phyloP scores from a whole-genome alignment of 1,140 invertebrate species.

The Dinoponera quadriceps region DNA sequence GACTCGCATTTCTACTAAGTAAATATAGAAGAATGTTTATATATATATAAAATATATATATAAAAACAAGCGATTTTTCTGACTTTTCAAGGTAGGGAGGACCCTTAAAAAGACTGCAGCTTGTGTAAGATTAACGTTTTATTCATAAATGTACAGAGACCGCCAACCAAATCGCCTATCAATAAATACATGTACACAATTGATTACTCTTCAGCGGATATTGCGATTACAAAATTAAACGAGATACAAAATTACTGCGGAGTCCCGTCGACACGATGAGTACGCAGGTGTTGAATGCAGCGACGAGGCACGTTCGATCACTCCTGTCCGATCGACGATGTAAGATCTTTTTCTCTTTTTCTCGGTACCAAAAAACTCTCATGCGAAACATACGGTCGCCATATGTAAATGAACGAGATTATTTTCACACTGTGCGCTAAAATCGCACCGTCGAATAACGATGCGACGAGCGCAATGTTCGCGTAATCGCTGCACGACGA shows the following conservation, averaged over 20 bases:
- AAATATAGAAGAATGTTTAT: too few relatives aligned
- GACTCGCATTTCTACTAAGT: too few relatives aligned
- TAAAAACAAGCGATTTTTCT: too few relatives aligned
- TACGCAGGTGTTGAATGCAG: conserved; percentile 45
- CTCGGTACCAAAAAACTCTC: background rate
- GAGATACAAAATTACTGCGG: conserved; percentile 67
- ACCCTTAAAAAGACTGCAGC: background rate
- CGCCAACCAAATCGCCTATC: conserved; percentile 75
- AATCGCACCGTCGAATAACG: conserved; percentile 1
- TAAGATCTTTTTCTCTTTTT: conserved; percentile 18
- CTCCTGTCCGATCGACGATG: conserved; percentile 1
- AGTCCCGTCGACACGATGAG: conserved; percentile 62
- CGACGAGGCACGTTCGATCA: conserved; percentile 69
- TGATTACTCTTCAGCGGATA: conserved; percentile 73
- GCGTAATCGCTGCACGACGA: background rate
- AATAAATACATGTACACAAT: conserved; percentile 82
- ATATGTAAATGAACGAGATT: background rate
- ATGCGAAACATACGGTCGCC: background rate
- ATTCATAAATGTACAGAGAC: conserved; percentile 78
- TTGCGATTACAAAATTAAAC: conserved; percentile 74
- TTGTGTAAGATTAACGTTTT: conserved; percentile 75
- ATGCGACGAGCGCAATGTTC: background rate
- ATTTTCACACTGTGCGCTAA: background rate
- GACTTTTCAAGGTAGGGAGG: too few relatives aligned
- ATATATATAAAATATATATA: too few relatives aligned